These are phyloP conservation scores for Bubo scandiacus DNA, from an alignment of 2,113 vertebrate species.

Conservation along the genomic window DNA sequence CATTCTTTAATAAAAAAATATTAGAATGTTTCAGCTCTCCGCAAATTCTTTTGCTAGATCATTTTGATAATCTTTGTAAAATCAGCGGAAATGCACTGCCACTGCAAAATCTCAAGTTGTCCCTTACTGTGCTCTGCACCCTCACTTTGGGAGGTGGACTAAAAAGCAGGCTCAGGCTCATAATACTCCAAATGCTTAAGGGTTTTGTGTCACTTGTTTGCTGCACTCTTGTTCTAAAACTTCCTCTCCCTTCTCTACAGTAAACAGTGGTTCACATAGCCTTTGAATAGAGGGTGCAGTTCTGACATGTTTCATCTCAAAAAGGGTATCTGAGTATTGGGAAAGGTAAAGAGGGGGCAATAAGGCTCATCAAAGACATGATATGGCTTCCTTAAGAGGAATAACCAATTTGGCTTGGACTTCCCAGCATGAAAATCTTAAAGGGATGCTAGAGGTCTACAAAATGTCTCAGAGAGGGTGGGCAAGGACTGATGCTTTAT, in stretches of 20 bases:
- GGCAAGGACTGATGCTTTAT: not conserved
- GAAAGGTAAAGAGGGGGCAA: not conserved
- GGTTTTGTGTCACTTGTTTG: not conserved
- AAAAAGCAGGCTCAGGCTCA: not conserved
- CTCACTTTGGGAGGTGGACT: not conserved
- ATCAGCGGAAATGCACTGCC: not conserved
- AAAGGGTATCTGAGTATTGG: not conserved
- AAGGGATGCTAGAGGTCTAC: not conserved
- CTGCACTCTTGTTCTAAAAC: not conserved
- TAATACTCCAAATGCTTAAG: not conserved
- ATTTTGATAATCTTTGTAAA: not conserved
- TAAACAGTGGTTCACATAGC: not conserved
- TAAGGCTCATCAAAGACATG: not conserved
- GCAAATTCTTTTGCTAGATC: not conserved
- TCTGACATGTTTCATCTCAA: not conserved
- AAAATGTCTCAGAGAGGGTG: not conserved
- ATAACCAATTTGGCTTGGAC: not conserved
- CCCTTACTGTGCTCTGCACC: not conserved
- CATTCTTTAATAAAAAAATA: constrained; percentile 9
- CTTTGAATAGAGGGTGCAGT: not conserved
- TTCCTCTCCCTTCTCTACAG: not conserved
- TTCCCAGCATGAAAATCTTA: not conserved
- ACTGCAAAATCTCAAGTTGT: not conserved
- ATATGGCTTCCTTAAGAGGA: not conserved
- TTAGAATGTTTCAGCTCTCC: not conserved